A percentile compares a stretch with the other conserved stretches of the same genome.
Evolutionary conservation across 1,140 invertebrate species (phyloP).

Genomic region (Apis laboriosa): DNA sequence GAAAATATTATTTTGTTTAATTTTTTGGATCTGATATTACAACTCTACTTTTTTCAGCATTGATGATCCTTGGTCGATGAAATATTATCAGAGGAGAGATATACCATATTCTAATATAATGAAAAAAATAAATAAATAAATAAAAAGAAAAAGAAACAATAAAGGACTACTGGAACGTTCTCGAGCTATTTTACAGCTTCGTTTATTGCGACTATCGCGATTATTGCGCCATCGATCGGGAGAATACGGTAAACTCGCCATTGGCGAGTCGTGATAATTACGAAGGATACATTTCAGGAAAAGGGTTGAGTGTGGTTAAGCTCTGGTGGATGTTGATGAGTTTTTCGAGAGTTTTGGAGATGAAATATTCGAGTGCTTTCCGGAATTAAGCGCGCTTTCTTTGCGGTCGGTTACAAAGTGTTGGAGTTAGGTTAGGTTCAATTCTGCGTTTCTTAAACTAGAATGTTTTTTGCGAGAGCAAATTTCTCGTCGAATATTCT

Average conservation of each 20-base stretch:
- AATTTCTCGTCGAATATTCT: too few species aligned
- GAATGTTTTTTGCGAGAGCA: too few species aligned
- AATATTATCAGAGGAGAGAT: too few species aligned
- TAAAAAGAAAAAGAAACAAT: neutral
- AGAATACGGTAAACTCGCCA: neutral
- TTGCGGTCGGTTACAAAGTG: neutral
- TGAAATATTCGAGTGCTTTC: neutral
- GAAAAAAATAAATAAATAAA: neutral
- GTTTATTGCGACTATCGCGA: too few species aligned
- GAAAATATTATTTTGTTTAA: too few species aligned
- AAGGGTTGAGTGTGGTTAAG: neutral
- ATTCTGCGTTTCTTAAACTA: too few species aligned
- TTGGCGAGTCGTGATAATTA: neutral
- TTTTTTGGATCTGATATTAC: too few species aligned
- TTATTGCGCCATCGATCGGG: constrained; percentile 15
- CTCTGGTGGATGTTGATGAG: too few species aligned
- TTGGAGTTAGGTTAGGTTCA: neutral
- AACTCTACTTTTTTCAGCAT: too few species aligned
- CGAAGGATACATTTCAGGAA: neutral
- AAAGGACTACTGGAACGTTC: neutral
- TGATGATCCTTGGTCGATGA: too few species aligned
- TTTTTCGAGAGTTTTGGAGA: neutral
- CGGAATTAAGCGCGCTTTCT: neutral
- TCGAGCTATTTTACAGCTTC: neutral
- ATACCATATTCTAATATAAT: neutral